Percentiles rank a stretch among this genome's conserved stretches.
Evolutionary conservation across 2,888 invertebrate species (phyloP).

Genomic region (Caenorhabditis sp.): DNA sequence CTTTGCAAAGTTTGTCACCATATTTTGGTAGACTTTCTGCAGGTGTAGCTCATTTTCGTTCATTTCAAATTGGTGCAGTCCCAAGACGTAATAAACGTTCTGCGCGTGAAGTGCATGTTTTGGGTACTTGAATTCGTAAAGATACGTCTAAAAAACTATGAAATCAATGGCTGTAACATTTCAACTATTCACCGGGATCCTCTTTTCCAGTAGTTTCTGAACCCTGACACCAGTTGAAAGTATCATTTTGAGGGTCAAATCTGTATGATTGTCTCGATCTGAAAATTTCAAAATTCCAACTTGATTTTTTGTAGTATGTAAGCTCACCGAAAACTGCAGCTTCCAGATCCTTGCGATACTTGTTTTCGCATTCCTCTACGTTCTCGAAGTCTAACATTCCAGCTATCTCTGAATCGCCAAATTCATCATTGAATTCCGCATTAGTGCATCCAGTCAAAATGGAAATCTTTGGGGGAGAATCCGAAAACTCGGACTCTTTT

Average conservation of each 20-base stretch:
- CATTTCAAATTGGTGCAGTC: constrained; percentile 64
- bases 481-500: constrained; percentile 37
- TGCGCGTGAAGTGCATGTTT: constrained; percentile 63
- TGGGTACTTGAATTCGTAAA: constrained; percentile 62
- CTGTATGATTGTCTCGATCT: constrained; percentile 54
- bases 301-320: not conserved
- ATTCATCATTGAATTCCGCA: constrained; percentile 59
- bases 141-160: constrained; percentile 44
- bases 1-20: constrained; percentile 63
- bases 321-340: constrained; percentile 24
- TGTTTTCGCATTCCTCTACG: constrained; percentile 43
- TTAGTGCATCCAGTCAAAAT: constrained; percentile 58
- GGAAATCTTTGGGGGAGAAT: constrained; percentile 41
- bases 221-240: constrained; percentile 30
- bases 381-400: constrained; percentile 42
- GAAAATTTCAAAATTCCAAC: constrained; percentile 1
- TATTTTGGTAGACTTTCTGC: constrained; percentile 54
- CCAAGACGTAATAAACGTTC: constrained; percentile 67
- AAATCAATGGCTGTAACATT: not conserved
- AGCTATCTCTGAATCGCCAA: not conserved
- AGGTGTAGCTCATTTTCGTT: constrained; percentile 68
- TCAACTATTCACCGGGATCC: constrained; percentile 46
- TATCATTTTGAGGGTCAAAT: constrained; percentile 49
- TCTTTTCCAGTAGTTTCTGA: constrained; percentile 13
- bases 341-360: constrained; percentile 53